Percentiles rank a stretch among this genome's conserved stretches.
Conservation (phyloP, 2,888 invertebrate genomes). For the Trimorus sp. region DNA sequence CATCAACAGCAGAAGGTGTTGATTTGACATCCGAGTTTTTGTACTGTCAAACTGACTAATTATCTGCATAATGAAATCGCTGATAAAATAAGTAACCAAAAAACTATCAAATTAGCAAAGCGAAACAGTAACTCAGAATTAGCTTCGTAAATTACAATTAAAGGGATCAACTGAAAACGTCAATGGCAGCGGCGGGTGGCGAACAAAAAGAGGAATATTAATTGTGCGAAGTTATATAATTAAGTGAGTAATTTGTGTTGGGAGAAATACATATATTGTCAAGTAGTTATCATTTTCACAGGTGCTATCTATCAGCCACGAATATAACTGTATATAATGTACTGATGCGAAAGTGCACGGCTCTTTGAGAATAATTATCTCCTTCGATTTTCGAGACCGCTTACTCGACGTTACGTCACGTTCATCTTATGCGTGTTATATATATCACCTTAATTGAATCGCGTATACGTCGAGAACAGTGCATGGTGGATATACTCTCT, state of each 20-base stretch:
- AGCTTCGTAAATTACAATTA: constrained; percentile 9
- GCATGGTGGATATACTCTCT: constrained; percentile 53
- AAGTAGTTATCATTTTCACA: constrained; percentile 56
- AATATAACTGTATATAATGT: constrained; percentile 61
- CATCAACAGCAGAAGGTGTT: no score
- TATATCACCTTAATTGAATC: constrained; percentile 63
- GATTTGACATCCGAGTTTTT: no score
- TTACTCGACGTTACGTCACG: constrained; percentile 65
- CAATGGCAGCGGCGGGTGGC: constrained; percentile 25
- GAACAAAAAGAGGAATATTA: constrained; percentile 29
- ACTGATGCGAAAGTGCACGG: constrained; percentile 62
- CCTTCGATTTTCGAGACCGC: constrained; percentile 65
- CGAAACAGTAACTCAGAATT: neutral
- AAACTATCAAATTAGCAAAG: no score
- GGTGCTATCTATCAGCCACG: constrained; percentile 49
- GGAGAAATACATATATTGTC: constrained; percentile 46
- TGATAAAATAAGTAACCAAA: no score
- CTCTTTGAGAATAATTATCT: constrained; percentile 66
- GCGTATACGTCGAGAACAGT: constrained; percentile 57
- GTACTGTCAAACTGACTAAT: no score
- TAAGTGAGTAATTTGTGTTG: constrained; percentile 59
- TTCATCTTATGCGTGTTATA: constrained; percentile 64
- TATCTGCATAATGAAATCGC: no score
- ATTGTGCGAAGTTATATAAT: constrained; percentile 46
- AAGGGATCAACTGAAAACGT: constrained; percentile 5